These are phyloP conservation scores for Labrus mixtus DNA, from an alignment of 2,113 vertebrate species.

Conservation along the genomic window DNA sequence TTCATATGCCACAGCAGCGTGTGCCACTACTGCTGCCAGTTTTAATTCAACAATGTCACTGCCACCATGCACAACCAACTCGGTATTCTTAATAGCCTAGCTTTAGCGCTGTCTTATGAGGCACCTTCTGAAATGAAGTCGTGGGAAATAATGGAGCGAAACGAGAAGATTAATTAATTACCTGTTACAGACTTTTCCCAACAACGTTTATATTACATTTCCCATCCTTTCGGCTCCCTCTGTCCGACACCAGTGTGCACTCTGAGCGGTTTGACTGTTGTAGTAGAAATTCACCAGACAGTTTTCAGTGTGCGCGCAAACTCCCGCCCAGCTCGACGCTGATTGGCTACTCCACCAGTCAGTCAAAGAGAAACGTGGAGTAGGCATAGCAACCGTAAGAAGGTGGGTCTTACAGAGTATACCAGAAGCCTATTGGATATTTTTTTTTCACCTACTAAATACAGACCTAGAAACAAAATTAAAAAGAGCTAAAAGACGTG, in stretches of 20 bases:
- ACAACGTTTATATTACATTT: slow-evolving; percentile 61
- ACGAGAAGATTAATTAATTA: slow-evolving; percentile 37
- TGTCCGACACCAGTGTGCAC: slow-evolving; percentile 12
- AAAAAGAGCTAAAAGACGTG: slow-evolving; percentile 8
- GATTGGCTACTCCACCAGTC: slow-evolving; percentile 65
- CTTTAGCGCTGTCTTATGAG: slow-evolving; percentile 25
- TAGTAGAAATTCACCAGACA: slow-evolving; percentile 75
- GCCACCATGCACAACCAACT: slow-evolving; percentile 40
- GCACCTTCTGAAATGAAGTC: not conserved
- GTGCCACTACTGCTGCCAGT: slow-evolving; percentile 31
- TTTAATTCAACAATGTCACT: slow-evolving; percentile 63
- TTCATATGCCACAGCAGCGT: slow-evolving; percentile 67
- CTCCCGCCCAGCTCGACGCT: slow-evolving; percentile 55
- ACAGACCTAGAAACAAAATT: not conserved
- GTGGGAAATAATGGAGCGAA: not conserved
- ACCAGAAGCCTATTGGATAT: slow-evolving; percentile 52
- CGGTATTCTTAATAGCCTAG: slow-evolving; percentile 38
- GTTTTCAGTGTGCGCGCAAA: slow-evolving; percentile 50
- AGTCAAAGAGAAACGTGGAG: slow-evolving; percentile 52
- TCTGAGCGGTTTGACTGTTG: slow-evolving; percentile 60
- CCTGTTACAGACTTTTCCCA: slow-evolving; percentile 66
- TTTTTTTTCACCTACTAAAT: slow-evolving; percentile 43
- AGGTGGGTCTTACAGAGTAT: slow-evolving; percentile 49
- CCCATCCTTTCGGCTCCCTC: slow-evolving; percentile 44
- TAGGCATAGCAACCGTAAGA: slow-evolving; percentile 80